Evolutionary conservation across 2,113 vertebrate genomes (phyloP).

Genomic region (Pyrgilauda ruficollis): DNA sequence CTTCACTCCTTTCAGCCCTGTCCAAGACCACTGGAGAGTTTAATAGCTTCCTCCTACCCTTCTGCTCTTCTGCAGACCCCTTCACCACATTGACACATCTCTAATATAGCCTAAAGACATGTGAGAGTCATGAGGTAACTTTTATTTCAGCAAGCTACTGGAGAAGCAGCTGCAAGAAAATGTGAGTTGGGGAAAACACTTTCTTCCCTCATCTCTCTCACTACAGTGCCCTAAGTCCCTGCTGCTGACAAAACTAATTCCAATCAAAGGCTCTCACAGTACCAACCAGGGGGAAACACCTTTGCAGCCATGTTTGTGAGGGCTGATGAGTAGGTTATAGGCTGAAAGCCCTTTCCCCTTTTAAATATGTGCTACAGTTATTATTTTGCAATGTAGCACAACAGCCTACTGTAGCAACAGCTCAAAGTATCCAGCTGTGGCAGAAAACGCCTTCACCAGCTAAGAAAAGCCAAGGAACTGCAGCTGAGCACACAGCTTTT

Average conservation of each 20-base stretch:
- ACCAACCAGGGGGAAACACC: neutral
- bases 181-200: neutral
- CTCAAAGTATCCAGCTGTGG: neutral
- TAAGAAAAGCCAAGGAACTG: neutral
- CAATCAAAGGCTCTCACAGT: neutral
- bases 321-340: neutral
- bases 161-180: neutral
- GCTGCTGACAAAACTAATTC: neutral
- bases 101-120: neutral
- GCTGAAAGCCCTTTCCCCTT: neutral
- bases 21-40: neutral
- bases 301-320: neutral
- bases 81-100: neutral
- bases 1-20: neutral
- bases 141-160: neutral
- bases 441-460: neutral
- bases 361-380: neutral
- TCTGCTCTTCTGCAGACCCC: neutral
- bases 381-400: neutral
- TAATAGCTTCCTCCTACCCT: neutral
- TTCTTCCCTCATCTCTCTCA: neutral
- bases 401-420: neutral
- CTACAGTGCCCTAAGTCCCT: neutral
- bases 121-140: rapidly evolving
- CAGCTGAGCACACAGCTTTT: neutral